These are phyloP conservation scores for Pogonomyrmex barbatus DNA, from an alignment of 1,140 invertebrate species.

Conservation along the genomic window DNA sequence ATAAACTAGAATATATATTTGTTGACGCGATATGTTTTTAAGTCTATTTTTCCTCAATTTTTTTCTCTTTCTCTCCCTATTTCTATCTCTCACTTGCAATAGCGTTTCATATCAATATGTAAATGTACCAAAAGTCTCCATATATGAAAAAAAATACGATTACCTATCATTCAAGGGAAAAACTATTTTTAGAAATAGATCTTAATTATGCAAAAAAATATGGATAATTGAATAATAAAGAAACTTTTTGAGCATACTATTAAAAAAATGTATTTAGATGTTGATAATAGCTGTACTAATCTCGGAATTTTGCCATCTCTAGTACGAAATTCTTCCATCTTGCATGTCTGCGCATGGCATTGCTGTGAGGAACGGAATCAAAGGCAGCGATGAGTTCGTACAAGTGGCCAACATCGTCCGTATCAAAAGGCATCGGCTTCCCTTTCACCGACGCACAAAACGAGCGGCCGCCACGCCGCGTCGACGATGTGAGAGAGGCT, in stretches of 20 bases:
- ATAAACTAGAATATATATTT: conserved; percentile 37
- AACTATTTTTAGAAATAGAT: background rate
- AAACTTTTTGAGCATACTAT: background rate
- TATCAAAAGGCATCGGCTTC: conserved; percentile 79
- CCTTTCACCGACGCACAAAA: conserved; percentile 76
- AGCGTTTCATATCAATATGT: background rate
- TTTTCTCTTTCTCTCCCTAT: background rate
- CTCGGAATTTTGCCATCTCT: conserved; percentile 14
- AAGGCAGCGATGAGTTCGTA: conserved; percentile 60
- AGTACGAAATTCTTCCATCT: background rate
- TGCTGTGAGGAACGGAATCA: conserved; percentile 29
- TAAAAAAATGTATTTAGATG: background rate
- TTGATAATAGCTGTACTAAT: background rate
- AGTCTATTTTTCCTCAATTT: background rate
- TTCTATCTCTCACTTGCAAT: background rate
- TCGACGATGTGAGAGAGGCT: conserved; percentile 67
- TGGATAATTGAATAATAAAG: background rate
- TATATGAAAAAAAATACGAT: background rate
- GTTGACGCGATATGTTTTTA: background rate
- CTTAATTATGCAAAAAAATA: background rate
- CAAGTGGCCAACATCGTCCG: conserved; percentile 70
- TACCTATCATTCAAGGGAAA: background rate
- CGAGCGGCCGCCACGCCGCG: conserved; percentile 61
- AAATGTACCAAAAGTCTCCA: background rate
- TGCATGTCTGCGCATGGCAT: conserved; percentile 16